Conservation (phyloP, 2,113 vertebrate species). For the Meles meles region DNA sequence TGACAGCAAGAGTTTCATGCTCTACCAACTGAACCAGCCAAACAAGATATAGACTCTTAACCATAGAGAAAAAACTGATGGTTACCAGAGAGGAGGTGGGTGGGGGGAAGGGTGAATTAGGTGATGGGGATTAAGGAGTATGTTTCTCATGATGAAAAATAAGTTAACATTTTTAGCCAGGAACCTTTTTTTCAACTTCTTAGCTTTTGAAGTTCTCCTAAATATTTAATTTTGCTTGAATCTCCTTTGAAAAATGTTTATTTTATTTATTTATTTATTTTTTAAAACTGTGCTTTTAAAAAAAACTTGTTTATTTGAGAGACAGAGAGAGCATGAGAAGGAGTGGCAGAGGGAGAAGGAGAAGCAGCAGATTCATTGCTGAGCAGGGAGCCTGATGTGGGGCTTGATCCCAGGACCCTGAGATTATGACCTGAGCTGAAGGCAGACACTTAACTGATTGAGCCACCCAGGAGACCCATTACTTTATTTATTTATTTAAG, state of each 20-base stretch:
- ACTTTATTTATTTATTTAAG: background rate
- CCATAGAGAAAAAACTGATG: background rate
- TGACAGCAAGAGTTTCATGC: background rate
- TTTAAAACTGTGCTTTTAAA: too few species aligned
- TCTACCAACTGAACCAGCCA: background rate
- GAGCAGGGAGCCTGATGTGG: too few species aligned
- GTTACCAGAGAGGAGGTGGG: background rate
- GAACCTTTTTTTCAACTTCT: background rate
- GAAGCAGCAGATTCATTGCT: too few species aligned
- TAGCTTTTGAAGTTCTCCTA: background rate
- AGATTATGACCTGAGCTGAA: too few species aligned
- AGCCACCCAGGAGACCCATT: too few species aligned
- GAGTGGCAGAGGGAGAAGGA: too few species aligned
- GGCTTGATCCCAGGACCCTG: too few species aligned
- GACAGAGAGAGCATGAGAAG: too few species aligned
- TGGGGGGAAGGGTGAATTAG: background rate
- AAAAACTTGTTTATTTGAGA: too few species aligned
- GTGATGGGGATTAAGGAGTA: background rate
- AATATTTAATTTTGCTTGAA: slow-evolving; percentile 35
- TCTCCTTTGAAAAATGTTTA: background rate
- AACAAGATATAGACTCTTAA: background rate
- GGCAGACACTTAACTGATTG: too few species aligned
- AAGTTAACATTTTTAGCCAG: background rate
- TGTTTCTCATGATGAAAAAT: background rate
- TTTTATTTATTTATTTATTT: background rate